Evolutionary conservation across 2,888 invertebrate species (phyloP), one percentile per base, ranked within the genome.

Genomic region (Merodon equestris): DNA sequence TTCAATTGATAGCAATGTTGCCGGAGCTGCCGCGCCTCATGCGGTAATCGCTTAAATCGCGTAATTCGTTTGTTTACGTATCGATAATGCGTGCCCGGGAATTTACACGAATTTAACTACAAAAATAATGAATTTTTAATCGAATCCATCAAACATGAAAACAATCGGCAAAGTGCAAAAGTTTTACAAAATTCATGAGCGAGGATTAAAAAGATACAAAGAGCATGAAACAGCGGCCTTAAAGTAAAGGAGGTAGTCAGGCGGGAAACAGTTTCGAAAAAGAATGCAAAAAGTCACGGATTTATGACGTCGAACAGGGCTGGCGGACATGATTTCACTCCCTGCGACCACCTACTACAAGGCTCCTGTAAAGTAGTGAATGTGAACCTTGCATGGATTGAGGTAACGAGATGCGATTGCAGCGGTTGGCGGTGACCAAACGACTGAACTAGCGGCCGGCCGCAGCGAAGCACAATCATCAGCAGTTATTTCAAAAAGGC

Each of bases 11-110:
- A 7, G 7, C 27, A 7, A 27, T 27, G 27, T 4, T 27, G 27
- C 2, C 7, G 27, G 27, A 27, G 27, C 27, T 27, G 27, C 27
- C 7, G 27, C 27, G 27, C 2, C 27, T 27, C 3, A 27, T 7
- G 57, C 36, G 61, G 58, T 77, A 73, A 73, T 68, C 73, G 63
- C 42, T 27, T 27, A 27, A 27, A 27, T 27, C 27, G 27, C 27
- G 3, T 73, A 79, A 79, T 73, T 79, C 58, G 77, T 58, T 73
- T 73, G 68, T 79, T 79, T 73, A 73, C 77, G 73, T 73, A 63
- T 63, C 63, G 54, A 64, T 79, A 73, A 79, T 79, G 76, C 72
- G 72, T 72, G 56, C 19, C 34, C 42, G 45, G 45, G 38, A 54
- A 57, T 61, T 53, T 40, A 34, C 27, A 7, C 27, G 27, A 27